Base-by-base conservation (phyloP, 2,797 vertebrate genomes). In the Sebastes minor region DNA sequence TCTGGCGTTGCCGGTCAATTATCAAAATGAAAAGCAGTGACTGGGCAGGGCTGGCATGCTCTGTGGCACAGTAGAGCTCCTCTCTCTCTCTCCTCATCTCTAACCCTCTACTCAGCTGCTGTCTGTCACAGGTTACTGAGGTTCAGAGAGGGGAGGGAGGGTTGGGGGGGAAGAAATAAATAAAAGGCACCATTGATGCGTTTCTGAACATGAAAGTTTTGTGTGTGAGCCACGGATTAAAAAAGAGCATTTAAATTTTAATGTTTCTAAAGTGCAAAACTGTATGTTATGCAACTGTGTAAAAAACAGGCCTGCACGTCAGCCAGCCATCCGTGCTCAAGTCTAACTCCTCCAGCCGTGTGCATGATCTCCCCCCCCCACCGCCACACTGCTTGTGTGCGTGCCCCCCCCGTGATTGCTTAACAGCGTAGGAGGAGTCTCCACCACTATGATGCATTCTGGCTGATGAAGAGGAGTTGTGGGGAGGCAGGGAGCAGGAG, bases 21-120 rank as follows among this genome's bases (percentile, higher is more conserved):
- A 95, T 95, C 93, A 90, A 94, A 95, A 96, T 96, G 94, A 95
- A 95, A 95, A 90, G 89, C 89, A 86, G 83, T 80, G 91, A 91
- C 91, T 88, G 92, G 92, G 85, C 88, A 91, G 74, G 79, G 84
- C 84, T 93, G 91, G 88, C 84, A 87, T 90, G 84, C 89, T 90
- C 88, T 49, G 76, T 86, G 89, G 80, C 86, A 87, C 87, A 89
- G 82, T 79, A 84, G 82, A 89, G 85, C 84, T 86, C 82, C 87
- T 86, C 84, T 87, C 83, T 60, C 77, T 83, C 73, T 61, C 77
- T 83, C 73, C 64, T 69, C 81, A 76, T 87, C 80, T 74, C 63
- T 52, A 25, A 80, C 88, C 77, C 78, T 76, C 86, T 42, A 68
- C 78, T 80, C 83, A 78, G 74, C 82, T 71, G 64, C 84, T 86